Base-by-base conservation (phyloP, 2,797 vertebrate genomes). In the Crocidura indochinensis region DNA sequence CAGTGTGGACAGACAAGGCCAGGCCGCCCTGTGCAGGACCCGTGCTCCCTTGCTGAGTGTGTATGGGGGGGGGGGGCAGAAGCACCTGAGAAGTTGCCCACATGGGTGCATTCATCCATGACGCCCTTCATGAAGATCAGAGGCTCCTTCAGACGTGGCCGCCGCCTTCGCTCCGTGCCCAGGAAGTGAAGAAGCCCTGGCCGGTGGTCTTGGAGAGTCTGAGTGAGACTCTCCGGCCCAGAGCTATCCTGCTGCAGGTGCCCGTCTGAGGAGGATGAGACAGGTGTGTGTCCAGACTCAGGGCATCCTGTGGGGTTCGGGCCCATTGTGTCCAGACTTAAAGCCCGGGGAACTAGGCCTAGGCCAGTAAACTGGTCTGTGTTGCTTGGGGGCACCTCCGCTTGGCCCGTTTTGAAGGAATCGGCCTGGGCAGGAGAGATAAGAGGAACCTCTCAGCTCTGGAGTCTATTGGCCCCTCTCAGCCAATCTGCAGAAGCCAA, bases 71-170 rank as follows among this genome's bases (percentile, higher is more conserved):
- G 5, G 38, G 38, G 38, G 38, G 38, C 38, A 3, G 12, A 14
- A 17, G 31, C 19, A 99, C 99, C 99, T 96, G 99, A 99, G 97
- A 99, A 99, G 97, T 99, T 99, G 92, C 98, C 99, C 95, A 99
- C 99, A 71, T 99, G 99, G 49, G 99, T 99, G 95, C 99, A 99
- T 96, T 99, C 99, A 74, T 99, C 99, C 99, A 99, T 99, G 75
- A 99, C 99, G n/a, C 99, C 99, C 97, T 99, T 99, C 99, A 99
- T 99, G 97, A 99, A 99, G 95, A 98, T 97, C 69, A 99, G 97
- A 0, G 99, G 99, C 96, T 99, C 99, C 90, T 93, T 97, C 89
- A 99, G 99, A 20, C 9, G 31, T 5, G 6, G 14, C 15, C n/a
- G 10, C 31, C 15, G 15, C 14, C 14, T 31, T 19, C 10, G 15